A percentile compares a stretch with the other conserved stretches of the same genome.
Conservation (phyloP, 1,140 invertebrate species). For the Linepithema humile region DNA sequence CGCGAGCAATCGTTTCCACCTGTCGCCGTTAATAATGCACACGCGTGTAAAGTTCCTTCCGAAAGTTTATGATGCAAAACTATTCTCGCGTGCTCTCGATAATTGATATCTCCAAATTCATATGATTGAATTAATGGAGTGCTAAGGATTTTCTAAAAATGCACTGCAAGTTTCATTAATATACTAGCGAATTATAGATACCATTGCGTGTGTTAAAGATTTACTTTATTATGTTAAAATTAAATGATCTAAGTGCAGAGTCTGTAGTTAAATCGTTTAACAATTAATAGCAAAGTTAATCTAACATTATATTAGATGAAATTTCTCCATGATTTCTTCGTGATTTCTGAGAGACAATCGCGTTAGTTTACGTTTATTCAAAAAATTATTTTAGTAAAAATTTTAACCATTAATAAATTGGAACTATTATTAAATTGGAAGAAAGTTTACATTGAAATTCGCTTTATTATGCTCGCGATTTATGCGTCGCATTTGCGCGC, state of each 20-base stretch:
- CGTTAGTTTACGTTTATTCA: neutral
- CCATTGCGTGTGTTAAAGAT: neutral
- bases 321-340: neutral
- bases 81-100: neutral
- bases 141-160: neutral
- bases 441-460: neutral
- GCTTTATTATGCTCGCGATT: neutral
- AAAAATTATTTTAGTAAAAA: neutral
- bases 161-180: neutral
- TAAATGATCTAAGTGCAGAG: too few relatives aligned
- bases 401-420: neutral
- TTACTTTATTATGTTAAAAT: neutral
- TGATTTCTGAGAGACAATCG: neutral
- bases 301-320: neutral
- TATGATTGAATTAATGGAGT: neutral
- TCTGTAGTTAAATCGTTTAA: too few relatives aligned
- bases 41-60: neutral
- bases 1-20: conserved; percentile 16
- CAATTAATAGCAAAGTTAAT: neutral
- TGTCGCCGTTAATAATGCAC: conserved; percentile 22
- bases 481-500: neutral
- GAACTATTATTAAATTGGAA: neutral
- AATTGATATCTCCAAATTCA: conserved; percentile 10
- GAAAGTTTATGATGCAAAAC: conserved; percentile 3
- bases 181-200: neutral